Evolutionary conservation across 2,797 vertebrate species (phyloP).

Genomic region (Capromys pilorides): DNA sequence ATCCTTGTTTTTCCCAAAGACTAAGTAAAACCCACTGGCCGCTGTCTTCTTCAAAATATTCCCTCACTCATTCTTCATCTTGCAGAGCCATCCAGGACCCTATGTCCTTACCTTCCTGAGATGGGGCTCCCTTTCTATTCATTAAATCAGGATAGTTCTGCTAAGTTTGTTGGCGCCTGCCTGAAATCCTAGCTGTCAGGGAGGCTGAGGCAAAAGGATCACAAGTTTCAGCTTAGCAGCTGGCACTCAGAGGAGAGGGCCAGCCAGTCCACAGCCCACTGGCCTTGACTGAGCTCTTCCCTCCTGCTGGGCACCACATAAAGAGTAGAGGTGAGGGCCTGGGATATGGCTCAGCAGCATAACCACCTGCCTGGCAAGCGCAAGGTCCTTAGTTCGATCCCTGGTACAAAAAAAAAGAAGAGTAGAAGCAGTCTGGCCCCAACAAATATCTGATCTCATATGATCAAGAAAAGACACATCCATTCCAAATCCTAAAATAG

Average conservation of each 20-base stretch:
- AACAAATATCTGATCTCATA: not conserved
- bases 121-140: not conserved
- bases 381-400: no score
- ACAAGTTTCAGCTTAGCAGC: not conserved
- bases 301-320: not conserved
- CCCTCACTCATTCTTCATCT: not conserved
- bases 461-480: not conserved
- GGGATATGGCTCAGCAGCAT: no score
- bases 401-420: no score
- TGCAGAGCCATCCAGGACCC: not conserved
- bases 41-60: not conserved
- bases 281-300: not conserved
- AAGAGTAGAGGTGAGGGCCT: no score
- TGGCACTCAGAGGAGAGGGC: not conserved
- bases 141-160: not conserved
- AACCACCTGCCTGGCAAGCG: no score
- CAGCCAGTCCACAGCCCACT: not conserved
- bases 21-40: slow-evolving; percentile 8
- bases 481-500: not conserved
- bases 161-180: not conserved
- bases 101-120: not conserved
- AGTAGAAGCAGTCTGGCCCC: not conserved
- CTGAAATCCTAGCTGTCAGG: not conserved
- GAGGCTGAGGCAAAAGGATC: not conserved
- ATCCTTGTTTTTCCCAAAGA: not conserved